Base-by-base conservation (phyloP, 2,113 vertebrate species). In the Pluvialis apricaria region DNA sequence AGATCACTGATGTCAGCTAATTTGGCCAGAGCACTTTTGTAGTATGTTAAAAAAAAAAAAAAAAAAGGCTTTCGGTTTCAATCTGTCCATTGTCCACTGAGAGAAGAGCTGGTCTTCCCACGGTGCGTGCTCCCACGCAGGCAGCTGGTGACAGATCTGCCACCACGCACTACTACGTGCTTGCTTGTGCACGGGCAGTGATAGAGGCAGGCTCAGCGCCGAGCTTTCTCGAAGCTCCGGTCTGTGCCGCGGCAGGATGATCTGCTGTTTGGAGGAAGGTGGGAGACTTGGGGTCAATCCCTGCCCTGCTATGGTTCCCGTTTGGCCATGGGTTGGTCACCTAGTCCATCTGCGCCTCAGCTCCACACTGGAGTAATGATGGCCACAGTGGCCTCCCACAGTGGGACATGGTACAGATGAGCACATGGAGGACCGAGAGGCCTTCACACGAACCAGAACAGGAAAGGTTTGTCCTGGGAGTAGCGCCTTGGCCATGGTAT, bases 401-500 rank as follows among this genome's bases (percentile, higher is more conserved):
- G 45, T 11, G 5, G 60, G 65, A 13, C 1, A 9, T 8, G 6
- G 40, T 34, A 72, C 5, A 13, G 88, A 72, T 7, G 29, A 36
- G 51, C 10, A 2, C 10, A 0, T 5, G 60, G 31, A 66, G 57
- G 26, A 16, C 31, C 15, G 14, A 83, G 64, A n/a, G 16, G 15
- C 29, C 17, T 45, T 31, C 66, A 2, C 0, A 0, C 3, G 80
- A 57, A 52, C 9, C 0, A 28, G 24, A 40, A 34, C 26, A 65
- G 71, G 15, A 60, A 65, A 17, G 34, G 21, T 19, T 34, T 17
- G 73, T 44, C 49, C 69, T 40, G 69, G 31, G 42, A 69, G 42
- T 60, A 65, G 42, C 0, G 1, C 64, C 26, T 22, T 4, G 38
- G 26, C 7, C 5, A 0, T 1, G 21, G 34, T 4, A 3, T 0